These are phyloP conservation scores for Pachycephus smyrnensis DNA, from an alignment of 2,888 invertebrate genomes.

Conservation along the genomic window DNA sequence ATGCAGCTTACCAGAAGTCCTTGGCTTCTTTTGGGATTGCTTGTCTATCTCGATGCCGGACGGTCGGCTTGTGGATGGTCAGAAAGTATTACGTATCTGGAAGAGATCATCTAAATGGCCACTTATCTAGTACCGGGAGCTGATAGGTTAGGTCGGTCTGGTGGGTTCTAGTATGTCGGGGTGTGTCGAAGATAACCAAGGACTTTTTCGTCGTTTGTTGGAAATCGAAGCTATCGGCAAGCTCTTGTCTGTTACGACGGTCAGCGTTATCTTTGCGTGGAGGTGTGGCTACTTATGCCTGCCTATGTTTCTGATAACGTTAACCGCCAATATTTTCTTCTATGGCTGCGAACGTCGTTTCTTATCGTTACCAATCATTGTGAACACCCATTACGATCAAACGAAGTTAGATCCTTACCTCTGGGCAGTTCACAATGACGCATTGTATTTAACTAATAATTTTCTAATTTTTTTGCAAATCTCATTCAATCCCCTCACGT, in stretches of 20 bases:
- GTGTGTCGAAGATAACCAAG: slow-evolving; percentile 52
- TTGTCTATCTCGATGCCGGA: neutral
- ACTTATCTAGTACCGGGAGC: slow-evolving; percentile 50
- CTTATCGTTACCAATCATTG: neutral
- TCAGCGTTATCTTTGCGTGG: neutral
- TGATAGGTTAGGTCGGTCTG: slow-evolving; percentile 32
- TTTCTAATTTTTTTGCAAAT: too few species aligned
- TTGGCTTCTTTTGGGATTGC: neutral
- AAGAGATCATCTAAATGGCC: slow-evolving; percentile 49
- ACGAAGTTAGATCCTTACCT: neutral
- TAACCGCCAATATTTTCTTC: neutral
- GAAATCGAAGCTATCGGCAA: slow-evolving; percentile 47
- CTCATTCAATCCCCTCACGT: too few species aligned
- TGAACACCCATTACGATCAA: neutral
- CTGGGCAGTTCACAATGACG: neutral
- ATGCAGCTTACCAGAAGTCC: neutral
- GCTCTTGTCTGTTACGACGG: slow-evolving; percentile 7
- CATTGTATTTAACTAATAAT: too few species aligned
- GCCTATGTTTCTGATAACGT: slow-evolving; percentile 1
- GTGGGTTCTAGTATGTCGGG: slow-evolving; percentile 51
- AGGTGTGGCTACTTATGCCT: slow-evolving; percentile 9
- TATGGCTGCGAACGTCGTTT: neutral
- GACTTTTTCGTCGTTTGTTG: slow-evolving; percentile 48
- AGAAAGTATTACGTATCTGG: slow-evolving; percentile 33
- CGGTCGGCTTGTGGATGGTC: neutral